Evolutionary conservation across 2,888 invertebrate genomes (phyloP).

Genomic region (Dione vanillae): DNA sequence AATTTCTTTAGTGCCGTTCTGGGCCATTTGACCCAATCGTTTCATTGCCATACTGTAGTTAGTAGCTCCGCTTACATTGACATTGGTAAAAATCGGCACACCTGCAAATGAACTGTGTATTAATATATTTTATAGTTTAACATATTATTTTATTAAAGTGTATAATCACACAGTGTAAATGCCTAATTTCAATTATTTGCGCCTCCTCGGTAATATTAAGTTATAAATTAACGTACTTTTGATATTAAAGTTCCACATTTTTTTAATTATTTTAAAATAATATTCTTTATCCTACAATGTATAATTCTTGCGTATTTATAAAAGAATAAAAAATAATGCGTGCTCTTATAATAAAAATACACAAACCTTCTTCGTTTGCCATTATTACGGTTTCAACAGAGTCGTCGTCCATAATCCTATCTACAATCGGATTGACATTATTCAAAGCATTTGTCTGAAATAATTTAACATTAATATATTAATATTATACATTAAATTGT

Average conservation of each 20-base stretch:
- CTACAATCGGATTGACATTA: constrained; percentile 68
- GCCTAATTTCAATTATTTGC: too few relatives aligned
- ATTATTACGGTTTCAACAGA: constrained; percentile 74
- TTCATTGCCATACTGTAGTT: constrained; percentile 59
- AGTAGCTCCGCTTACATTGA: constrained; percentile 61
- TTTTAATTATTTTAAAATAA: too few relatives aligned
- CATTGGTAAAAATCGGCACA: constrained; percentile 69
- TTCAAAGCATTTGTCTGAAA: constrained; percentile 67
- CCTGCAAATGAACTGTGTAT: constrained; percentile 54
- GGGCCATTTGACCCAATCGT: constrained; percentile 58
- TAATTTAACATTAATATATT: constrained; percentile 23
- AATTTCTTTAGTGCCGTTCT: constrained; percentile 64
- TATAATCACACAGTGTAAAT: not conserved
- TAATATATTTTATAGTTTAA: not conserved
- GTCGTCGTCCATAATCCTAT: constrained; percentile 75
- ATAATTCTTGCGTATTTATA: too few relatives aligned
- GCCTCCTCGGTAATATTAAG: too few relatives aligned
- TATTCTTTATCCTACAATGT: too few relatives aligned
- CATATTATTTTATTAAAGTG: too few relatives aligned
- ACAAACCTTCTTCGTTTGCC: constrained; percentile 72
- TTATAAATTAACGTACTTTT: too few relatives aligned
- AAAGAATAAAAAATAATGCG: too few relatives aligned
- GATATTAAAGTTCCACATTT: too few relatives aligned
- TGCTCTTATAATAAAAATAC: too few relatives aligned
- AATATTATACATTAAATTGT: not conserved